Evolutionary conservation across 1,140 invertebrate genomes (phyloP).

Genomic region (Luehdorfia chinensis): DNA sequence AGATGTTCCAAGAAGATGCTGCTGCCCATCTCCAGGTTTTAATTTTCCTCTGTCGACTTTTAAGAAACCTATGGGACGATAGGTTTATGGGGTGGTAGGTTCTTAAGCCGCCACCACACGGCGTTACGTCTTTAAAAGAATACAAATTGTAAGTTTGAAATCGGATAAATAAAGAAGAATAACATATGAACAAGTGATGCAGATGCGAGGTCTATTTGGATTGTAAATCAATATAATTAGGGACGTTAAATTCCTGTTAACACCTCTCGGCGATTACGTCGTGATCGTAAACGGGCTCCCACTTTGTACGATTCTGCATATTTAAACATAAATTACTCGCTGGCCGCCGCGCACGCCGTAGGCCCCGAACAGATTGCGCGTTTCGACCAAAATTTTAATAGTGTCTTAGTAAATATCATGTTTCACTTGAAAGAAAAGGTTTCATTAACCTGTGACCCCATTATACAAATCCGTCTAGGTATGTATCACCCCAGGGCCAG

Average conservation of each 20-base stretch:
- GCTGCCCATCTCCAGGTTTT: too few relatives aligned
- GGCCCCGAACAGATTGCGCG: not conserved
- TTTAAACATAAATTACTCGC: constrained; percentile 55
- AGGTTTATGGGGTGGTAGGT: too few relatives aligned
- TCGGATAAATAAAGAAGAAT: not conserved
- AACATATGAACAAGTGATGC: not conserved
- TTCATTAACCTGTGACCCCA: too few relatives aligned
- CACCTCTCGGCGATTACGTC: constrained; percentile 44
- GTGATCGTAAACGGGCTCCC: constrained; percentile 46
- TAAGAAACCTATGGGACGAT: too few relatives aligned
- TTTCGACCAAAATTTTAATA: not conserved
- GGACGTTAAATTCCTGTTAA: constrained; percentile 50
- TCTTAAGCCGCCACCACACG: too few relatives aligned
- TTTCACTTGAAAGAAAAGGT: too few relatives aligned
- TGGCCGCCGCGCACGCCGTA: constrained; percentile 19
- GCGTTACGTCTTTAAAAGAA: too few relatives aligned
- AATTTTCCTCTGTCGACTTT: too few relatives aligned
- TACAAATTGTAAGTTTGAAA: not conserved
- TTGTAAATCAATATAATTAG: constrained; percentile 64
- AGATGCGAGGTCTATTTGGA: constrained; percentile 30
- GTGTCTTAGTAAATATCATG: not conserved
- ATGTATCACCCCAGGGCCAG: too few relatives aligned
- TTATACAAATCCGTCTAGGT: too few relatives aligned
- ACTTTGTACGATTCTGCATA: constrained; percentile 61
- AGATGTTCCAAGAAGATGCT: too few relatives aligned